These are phyloP conservation scores for Nipponia nippon DNA, from an alignment of 2,113 vertebrate genomes.

Conservation along the genomic window DNA sequence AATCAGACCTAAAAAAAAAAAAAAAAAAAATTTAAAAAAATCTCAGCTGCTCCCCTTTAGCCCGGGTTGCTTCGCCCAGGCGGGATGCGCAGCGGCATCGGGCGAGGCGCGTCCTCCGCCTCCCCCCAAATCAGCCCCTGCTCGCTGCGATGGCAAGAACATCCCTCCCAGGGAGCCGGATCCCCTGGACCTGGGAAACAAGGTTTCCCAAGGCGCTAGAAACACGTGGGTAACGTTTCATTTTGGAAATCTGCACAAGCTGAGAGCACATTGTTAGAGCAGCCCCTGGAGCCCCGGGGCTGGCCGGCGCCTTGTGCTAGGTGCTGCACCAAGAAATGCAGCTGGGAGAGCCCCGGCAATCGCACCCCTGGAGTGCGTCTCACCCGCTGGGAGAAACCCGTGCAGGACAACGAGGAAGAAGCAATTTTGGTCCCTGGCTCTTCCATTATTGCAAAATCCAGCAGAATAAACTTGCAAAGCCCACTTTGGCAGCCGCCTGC, in stretches of 20 bases:
- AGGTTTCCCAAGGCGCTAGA: neutral
- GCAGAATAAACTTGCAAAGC: neutral
- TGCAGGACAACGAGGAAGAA: neutral
- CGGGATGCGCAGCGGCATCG: rapidly evolving
- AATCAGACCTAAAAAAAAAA: neutral
- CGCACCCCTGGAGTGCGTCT: rapidly evolving
- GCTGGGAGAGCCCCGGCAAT: neutral
- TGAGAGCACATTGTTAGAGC: neutral
- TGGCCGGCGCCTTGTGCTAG: rapidly evolving
- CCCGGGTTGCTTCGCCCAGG: neutral
- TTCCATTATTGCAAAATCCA: neutral
- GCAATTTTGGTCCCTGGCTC: no score
- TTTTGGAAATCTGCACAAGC: neutral
- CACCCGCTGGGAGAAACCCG: neutral
- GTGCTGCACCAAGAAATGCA: no score
- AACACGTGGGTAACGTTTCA: rapidly evolving
- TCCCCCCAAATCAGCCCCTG: neutral
- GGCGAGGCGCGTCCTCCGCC: neutral
- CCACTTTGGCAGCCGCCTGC: neutral
- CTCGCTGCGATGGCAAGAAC: rapidly evolving
- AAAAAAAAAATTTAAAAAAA: neutral
- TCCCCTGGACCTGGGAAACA: no score
- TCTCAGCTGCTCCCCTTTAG: neutral
- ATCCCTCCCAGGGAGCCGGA: rapidly evolving
- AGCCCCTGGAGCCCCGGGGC: neutral